Base-by-base conservation (phyloP, 2,888 invertebrate species). In the Drosophila dives region DNA sequence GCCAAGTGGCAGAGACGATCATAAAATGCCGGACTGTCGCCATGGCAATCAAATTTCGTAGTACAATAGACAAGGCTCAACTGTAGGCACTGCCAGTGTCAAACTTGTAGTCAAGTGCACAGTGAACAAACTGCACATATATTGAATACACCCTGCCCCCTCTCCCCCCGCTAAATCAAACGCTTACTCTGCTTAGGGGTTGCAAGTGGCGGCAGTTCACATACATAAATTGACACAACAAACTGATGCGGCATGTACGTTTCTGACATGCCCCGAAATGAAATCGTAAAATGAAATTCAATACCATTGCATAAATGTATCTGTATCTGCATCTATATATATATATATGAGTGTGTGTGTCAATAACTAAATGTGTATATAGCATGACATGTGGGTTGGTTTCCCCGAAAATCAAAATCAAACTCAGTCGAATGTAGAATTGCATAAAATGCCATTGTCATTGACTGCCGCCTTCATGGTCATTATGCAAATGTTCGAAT, bases 201-300 rank as follows among this genome's bases (percentile, higher is more conserved):
- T 72, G 83, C 63, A 61, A 48, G 69, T 58, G 61, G 50, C 76
- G 71, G 55, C 66, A 70, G 77, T 78, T 74, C 59, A 55, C 62
- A 68, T 42, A 64, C 80, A 86, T 80, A 86, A 86, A 87, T 85
- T 87, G 86, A 79, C 75, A 84, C 64, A 85, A 78, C 76, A 82
- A 83, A 81, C 72, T 69, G 75, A 73, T n/a, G 55, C 71, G 65
- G 54, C 73, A 42, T 68, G 76, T 65, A 54, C 68, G 26, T 70
- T 72, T 71, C 77, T 86, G 86, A 72, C 85, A 83, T 72, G 61
- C 65, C 51, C 64, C 49, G 48, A 61, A 74, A 68, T 77, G 64
- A 63, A 86, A 80, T 78, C 83, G 74, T 84, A 79, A 89, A 89
- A 81, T 55, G 87, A 81, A 86, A 86, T 77, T 86, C 75, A 81